Conservation (phyloP, 1,140 invertebrate species). For the Euglossa dilemma region DNA sequence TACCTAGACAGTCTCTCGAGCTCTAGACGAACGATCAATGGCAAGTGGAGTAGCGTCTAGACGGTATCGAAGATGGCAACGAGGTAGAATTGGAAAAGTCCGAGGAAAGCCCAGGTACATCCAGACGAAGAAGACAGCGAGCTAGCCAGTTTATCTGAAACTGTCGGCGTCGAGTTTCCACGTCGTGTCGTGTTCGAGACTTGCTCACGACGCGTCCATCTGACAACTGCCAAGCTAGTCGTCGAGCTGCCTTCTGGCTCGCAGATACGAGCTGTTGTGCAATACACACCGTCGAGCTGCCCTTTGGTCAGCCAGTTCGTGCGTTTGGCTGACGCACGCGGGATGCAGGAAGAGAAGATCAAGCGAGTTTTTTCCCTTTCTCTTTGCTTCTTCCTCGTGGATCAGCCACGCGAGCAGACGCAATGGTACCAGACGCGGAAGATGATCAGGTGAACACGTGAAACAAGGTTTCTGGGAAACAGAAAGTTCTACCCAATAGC, state of each 20-base stretch:
- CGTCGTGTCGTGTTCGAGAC: slow-evolving; percentile 5
- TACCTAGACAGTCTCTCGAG: neutral
- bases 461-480: neutral
- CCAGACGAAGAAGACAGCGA: too few relatives aligned
- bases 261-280: slow-evolving; percentile 72
- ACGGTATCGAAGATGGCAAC: too few relatives aligned
- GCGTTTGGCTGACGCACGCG: slow-evolving; percentile 33
- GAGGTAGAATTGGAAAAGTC: neutral
- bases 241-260: slow-evolving; percentile 62
- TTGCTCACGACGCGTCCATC: slow-evolving; percentile 62
- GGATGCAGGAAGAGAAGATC: neutral
- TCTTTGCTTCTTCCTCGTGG: neutral
- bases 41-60: neutral
- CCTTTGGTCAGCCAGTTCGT: slow-evolving; percentile 71
- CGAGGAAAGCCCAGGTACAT: neutral
- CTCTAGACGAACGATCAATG: neutral
- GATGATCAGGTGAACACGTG: neutral
- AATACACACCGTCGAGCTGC: slow-evolving; percentile 66
- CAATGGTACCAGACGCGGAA: too few relatives aligned
- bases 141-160: neutral
- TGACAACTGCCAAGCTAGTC: slow-evolving; percentile 68
- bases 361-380: neutral
- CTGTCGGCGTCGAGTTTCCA: neutral
- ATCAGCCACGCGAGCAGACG: too few relatives aligned
- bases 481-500: neutral